Base-by-base conservation (phyloP, 1,140 invertebrate species). In the Leptonema lineaticorne region DNA sequence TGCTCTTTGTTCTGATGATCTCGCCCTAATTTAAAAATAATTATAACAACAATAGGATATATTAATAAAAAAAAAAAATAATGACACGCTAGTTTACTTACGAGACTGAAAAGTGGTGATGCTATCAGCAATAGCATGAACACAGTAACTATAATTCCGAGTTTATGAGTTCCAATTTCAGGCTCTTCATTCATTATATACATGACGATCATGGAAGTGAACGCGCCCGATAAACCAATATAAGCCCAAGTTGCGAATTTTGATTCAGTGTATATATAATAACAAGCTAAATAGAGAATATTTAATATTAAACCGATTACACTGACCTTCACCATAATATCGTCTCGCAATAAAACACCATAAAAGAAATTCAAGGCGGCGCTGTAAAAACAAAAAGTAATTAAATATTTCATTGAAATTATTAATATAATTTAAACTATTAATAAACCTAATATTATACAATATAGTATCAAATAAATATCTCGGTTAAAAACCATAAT, bases 1-100 rank as follows among this genome's bases (percentile, higher is more conserved):
- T 90, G 77, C 88, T 91, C 78, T 92, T 87, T 4, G 88, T 91
- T 74, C 78, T 82, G 58, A 94, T 87, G 37, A 94, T 87, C 50
- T 88, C 83, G 74, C 81, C 81, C 90, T 92, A 69, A 74, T 69
- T 37, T 72, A 72, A 73, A 63, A 65, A 76, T 28, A 41, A 41
- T 14, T 4, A 41, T 33, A 33, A 33, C 30, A 5, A 11, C 30
- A 6, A 6, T 33, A 6, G 30, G 30, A 5, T 33, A 33, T 33
- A n/a, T n/a, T n/a, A n/a, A 57, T 16, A 57, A 4, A 57, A 22
- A 24, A 57, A 57, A 57, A 57, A 57, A 9, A 27, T 57, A 6
- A 33, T 8, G 14, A 16, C 16, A 48, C 20, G n/a, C 30, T 46
- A 18, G 26, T 53, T 74, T 74, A 83, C 86, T 86, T 79, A 90